Base-by-base conservation (phyloP, 1,140 invertebrate species). In the Cyphomyrmex costatus region DNA sequence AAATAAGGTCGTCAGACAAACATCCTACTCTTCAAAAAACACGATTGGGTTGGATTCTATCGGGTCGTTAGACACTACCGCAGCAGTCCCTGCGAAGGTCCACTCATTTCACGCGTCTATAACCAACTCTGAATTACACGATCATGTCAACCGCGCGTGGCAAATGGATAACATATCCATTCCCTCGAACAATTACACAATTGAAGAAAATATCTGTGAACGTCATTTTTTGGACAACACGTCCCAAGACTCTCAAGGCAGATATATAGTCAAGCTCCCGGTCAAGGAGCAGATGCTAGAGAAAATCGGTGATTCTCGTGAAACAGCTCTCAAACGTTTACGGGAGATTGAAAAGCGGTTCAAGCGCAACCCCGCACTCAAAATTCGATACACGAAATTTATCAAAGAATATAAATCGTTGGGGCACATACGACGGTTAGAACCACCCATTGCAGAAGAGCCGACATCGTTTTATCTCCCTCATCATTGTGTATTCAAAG, bases 11-110 rank as follows among this genome's bases (percentile, higher is more conserved):
- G 53, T 53, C 92, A 8, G 5, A 33, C 8, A 77, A 82, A 30
- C 58, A 86, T 10, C 86, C 87, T 0, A 85, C 80, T 21, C 56
- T 93, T 2, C 92, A 91, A 1, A 66, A 66, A 21, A 66, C 36
- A 10, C 42, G 36, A 36, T 6, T 46, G 42, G 42, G 42, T 1
- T 46, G 42, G 42, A 46, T 46, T 46, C 8, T 46, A 7, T 3
- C 42, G 42, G 42, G 42, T 7, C 42, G 7, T 8, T 46, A 7
- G 42, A 8, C 42, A 33, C 2, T 5, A 46, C 7, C 3, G 7
- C 5, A 33, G 2, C 42, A 7, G 7, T 1, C 1, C 3, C 7
- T 7, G 1, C 10, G 7, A 46, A 10, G 6, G 7, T 46, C 1
- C 42, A 46, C 0, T 46, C 10, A 1, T 46, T 10, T n/a, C 33